Evolutionary conservation across 1,140 invertebrate species (phyloP).

Genomic region (Ephestia elutella): DNA sequence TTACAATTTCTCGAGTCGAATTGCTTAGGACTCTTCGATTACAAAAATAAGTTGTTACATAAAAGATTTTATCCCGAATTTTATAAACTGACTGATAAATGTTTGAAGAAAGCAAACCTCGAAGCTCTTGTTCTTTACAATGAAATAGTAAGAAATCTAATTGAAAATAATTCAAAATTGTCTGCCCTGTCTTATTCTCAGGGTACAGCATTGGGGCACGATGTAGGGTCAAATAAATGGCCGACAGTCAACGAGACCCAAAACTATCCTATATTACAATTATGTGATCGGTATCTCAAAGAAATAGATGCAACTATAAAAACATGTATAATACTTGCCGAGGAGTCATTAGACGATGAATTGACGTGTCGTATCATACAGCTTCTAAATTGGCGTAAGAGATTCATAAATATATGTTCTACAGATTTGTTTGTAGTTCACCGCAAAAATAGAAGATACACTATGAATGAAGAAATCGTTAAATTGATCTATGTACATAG

Average conservation of each 20-base stretch:
- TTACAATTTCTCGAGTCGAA: neutral
- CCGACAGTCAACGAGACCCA: slow-evolving; percentile 13
- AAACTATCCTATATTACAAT: slow-evolving; percentile 70
- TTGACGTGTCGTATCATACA: slow-evolving; percentile 37
- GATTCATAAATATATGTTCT: slow-evolving; percentile 59
- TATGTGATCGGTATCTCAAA: slow-evolving; percentile 58
- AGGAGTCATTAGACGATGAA: slow-evolving; percentile 33
- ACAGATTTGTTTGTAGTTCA: slow-evolving; percentile 40
- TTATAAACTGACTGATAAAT: slow-evolving; percentile 23
- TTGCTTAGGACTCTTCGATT: neutral
- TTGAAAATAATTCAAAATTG: neutral
- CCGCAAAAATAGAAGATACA: slow-evolving; percentile 42
- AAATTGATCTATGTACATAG: slow-evolving; percentile 70
- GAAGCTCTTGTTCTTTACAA: slow-evolving; percentile 43
- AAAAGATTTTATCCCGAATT: slow-evolving; percentile 48
- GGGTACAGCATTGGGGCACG: neutral
- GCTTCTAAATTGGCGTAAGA: slow-evolving; percentile 66
- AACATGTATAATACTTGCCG: slow-evolving; percentile 36
- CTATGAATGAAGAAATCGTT: slow-evolving; percentile 60
- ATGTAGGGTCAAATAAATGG: neutral
- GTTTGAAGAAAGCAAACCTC: slow-evolving; percentile 31
- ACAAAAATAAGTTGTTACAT: neutral
- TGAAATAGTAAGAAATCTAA: slow-evolving; percentile 34
- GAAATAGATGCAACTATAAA: slow-evolving; percentile 54
- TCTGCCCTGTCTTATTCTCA: neutral